Evolutionary conservation across 2,888 invertebrate genomes (phyloP), one percentile per base, ranked within the genome.

Genomic region (Argyresthia goedartella): DNA sequence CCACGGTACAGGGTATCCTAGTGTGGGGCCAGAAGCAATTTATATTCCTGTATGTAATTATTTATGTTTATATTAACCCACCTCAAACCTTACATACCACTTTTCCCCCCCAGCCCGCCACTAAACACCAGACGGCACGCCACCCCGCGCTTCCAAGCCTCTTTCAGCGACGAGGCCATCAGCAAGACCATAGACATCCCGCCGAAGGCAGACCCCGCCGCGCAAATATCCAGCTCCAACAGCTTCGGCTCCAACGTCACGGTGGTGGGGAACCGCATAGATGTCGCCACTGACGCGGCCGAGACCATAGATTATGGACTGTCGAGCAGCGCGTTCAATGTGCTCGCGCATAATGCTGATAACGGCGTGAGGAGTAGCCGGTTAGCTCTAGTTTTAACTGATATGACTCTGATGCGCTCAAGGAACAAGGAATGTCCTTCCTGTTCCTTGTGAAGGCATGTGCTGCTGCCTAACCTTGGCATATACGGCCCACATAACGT

Each of bases 261-360:
- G 3, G 81, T 96, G 6, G 90, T 95, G 36, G 96, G 97, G 25
- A 97, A 97, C 75, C 88, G 96, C 64, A 94, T 97, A 56, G 94
- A 96, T 65, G 90, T 97, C 47, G 85, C 79, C 11, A 73, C 75
- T 39, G 76, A 80, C 51, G 69, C 70, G 34, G 68, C 75, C 13
- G 73, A 71, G 46, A 60, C 66, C 1, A 50, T 46, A 4, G 63
- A 56, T 35, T 65, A 59, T 10, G 60, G 61, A 10, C 67, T 63
- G 43, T 25, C 46, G 25, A 46, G 46, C n/a, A 63, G 67, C 43
- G 88, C 91, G 36, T 81, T 92, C 49, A 90, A 89, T 64, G 88
- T 90, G 55, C 91, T 92, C 1, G 90, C 91, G 4, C 91, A 89
- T 62, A 90, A 91, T 67, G 88, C 90, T 71, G 91, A 92, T 56